phyloP scores from a whole-genome alignment of 2,797 vertebrate species.

The Tapera naevia region DNA sequence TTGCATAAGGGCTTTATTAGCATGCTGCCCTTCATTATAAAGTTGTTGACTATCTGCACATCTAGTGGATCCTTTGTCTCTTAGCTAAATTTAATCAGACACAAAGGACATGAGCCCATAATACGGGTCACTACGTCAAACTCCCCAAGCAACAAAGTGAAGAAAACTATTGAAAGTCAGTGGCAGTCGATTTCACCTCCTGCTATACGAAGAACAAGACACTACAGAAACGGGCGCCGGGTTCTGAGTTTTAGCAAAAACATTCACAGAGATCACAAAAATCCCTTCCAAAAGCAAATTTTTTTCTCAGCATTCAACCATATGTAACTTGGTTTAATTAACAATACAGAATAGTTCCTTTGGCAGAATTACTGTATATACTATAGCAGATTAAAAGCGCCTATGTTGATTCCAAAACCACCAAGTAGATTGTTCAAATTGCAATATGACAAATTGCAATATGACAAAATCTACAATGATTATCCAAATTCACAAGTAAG shows the following conservation, averaged over 20 bases:
- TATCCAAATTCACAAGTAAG: background rate
- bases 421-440: background rate
- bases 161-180: background rate
- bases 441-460: too few species aligned
- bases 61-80: constrained; percentile 13
- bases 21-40: background rate
- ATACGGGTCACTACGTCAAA: background rate
- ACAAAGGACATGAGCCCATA: background rate
- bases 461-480: background rate
- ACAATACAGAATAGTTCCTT: background rate
- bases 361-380: background rate
- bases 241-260: background rate
- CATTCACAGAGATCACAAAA: background rate
- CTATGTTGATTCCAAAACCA: background rate
- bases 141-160: background rate
- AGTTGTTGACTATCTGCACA: background rate
- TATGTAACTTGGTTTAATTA: background rate
- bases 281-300: background rate
- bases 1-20: background rate
- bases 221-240: background rate
- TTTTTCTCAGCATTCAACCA: background rate
- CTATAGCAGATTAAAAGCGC: background rate
- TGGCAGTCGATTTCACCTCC: background rate
- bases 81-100: constrained; percentile 17
- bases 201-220: background rate